phyloP scores from a whole-genome alignment of 2,797 vertebrate species.

The Bradypodion ventrale region DNA sequence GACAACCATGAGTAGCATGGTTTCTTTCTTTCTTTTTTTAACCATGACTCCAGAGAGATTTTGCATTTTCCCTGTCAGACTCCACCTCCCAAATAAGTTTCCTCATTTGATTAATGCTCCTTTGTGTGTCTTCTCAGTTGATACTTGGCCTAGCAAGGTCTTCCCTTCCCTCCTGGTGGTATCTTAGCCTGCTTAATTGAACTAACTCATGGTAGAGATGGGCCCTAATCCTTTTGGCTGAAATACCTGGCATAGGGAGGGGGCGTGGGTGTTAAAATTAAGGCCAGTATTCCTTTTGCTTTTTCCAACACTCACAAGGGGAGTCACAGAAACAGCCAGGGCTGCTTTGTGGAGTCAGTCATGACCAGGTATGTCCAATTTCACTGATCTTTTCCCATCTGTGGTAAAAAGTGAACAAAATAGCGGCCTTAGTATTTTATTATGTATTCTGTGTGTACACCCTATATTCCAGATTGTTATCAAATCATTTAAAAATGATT shows the following conservation, averaged over 20 bases:
- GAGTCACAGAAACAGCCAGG: too few relatives aligned
- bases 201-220: neutral
- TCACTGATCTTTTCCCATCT: neutral
- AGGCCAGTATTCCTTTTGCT: neutral
- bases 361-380: too few relatives aligned
- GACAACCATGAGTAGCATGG: neutral
- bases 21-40: neutral
- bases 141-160: neutral
- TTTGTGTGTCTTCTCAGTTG: neutral
- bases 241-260: neutral
- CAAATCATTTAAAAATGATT: neutral
- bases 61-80: neutral
- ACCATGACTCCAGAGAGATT: neutral
- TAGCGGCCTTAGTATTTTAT: neutral
- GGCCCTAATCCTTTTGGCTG: neutral
- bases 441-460: neutral
- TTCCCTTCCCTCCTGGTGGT: too few relatives aligned
- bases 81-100: neutral
- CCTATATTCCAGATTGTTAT: neutral
- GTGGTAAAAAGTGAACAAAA: neutral
- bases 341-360: too few relatives aligned
- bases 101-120: neutral
- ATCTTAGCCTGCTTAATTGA: neutral
- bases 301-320: too few relatives aligned
- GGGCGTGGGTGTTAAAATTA: neutral